These are phyloP conservation scores for Malacoraja senta DNA, from an alignment of 2,797 vertebrate species.

Conservation along the genomic window DNA sequence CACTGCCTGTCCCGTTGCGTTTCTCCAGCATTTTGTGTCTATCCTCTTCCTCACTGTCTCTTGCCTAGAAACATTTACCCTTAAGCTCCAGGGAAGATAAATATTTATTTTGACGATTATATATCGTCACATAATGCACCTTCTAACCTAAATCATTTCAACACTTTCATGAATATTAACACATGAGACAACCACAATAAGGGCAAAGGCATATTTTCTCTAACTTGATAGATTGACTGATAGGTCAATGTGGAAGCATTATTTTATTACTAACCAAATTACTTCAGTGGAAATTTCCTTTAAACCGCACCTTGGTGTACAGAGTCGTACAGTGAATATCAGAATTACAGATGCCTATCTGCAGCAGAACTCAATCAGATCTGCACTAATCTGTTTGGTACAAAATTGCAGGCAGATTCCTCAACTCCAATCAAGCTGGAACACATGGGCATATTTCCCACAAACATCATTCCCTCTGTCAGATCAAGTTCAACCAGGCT, in stretches of 20 bases:
- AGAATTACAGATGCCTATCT: too few relatives aligned
- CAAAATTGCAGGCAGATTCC: neutral
- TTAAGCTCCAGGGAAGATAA: neutral
- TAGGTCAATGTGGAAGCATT: neutral
- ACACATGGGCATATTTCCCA: neutral
- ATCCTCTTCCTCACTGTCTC: neutral
- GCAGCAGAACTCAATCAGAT: too few relatives aligned
- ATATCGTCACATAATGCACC: neutral
- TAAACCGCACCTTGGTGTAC: neutral
- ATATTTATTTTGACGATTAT: neutral
- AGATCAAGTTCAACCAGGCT: neutral
- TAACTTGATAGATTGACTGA: neutral
- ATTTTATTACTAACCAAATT: neutral
- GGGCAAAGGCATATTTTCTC: neutral
- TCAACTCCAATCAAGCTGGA: neutral
- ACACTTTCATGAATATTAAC: neutral
- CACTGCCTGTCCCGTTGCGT: too few relatives aligned
- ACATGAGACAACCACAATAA: neutral
- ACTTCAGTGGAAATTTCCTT: neutral
- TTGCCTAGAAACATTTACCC: neutral
- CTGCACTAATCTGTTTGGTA: too few relatives aligned
- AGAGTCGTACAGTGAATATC: too few relatives aligned
- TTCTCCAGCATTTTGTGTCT: too few relatives aligned
- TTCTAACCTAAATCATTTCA: neutral
- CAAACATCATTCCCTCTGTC: neutral